Conservation (phyloP, 1,140 invertebrate genomes). For the Pogonomyrmex barbatus region DNA sequence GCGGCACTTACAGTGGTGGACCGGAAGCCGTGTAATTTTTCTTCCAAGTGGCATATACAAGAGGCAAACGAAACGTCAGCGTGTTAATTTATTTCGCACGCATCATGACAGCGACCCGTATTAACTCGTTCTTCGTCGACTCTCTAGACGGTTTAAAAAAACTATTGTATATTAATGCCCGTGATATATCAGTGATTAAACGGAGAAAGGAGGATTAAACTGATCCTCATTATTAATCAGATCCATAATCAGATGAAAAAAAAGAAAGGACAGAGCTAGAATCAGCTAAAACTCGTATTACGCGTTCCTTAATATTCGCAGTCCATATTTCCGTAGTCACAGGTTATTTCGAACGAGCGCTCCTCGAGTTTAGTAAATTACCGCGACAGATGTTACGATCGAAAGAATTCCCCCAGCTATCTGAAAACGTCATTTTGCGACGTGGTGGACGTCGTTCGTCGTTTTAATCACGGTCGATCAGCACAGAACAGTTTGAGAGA, state of each 20-base stretch:
- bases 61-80: constrained; percentile 21
- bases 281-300: not conserved
- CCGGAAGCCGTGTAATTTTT: constrained; percentile 57
- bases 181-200: constrained; percentile 40
- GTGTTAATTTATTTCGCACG: constrained; percentile 48
- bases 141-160: constrained; percentile 16
- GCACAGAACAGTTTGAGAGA: not conserved
- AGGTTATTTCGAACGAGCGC: constrained; percentile 11
- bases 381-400: constrained; percentile 43
- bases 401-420: not conserved
- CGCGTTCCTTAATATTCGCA: not conserved
- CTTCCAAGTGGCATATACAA: constrained; percentile 50
- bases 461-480: constrained; percentile 23
- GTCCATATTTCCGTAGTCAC: not conserved
- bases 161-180: constrained; percentile 50
- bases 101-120: constrained; percentile 34
- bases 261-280: not conserved
- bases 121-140: constrained; percentile 46
- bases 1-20: constrained; percentile 9
- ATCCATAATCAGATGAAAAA: constrained; percentile 12
- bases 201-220: constrained; percentile 16
- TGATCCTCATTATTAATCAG: constrained; percentile 10
- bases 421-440: not conserved
- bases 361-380: constrained; percentile 25
- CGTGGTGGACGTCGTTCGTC: not conserved